Base-by-base conservation (phyloP, 35 echinoderm and acorn worm genomes). In the Ophioderma brevispina region DNA sequence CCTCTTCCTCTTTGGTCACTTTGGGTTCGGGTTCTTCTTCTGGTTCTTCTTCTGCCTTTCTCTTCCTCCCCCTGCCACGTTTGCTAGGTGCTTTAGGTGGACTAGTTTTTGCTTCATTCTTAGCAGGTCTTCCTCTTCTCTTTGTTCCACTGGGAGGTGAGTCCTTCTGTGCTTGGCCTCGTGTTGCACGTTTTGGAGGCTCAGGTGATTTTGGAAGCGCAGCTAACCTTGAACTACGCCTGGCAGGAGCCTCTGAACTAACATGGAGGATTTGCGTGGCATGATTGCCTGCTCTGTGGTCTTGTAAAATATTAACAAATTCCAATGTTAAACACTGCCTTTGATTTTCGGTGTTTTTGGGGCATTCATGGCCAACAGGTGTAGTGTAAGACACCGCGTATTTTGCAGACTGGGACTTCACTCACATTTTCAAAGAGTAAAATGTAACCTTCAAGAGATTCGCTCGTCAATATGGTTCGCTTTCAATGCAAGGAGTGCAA, bases 41-140 rank as follows among this genome's bases (percentile, higher is more conserved):
- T 34, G 83, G 4, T 23, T 85, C 83, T 34, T 52, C 43, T 34
- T 85, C 43, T 75, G 83, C 32, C 46, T 85, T 85, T 32, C 83
- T 52, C 55, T 85, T 85, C 18, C 83, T 33, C 21, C 83, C 83
- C 31, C 83, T 82, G 15, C 59, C 59, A 52, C 46, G 46, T 52
- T 52, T 52, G 23, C 59, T 70, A 6, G 5, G 5, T 13, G 59
- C 59, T 25, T 70, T 70, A 4, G 59, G 10, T 30, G 59, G 59
- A 30, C 59, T 70, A 25, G 59, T 70, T 37, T 85, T 85, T 25
- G 52, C 63, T 1, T 19, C 37, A 17, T 52, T 37, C n/a, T 59
- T 59, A 3, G 52, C 25, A 17, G 83, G 83, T 52, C 83, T 52
- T 6, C 83, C 83, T 33, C 55, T 32, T n/a, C 83, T 52, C 36